These are phyloP conservation scores for Cynodonichthys magdalenae DNA, from an alignment of 2,797 vertebrate genomes.

Conservation along the genomic window DNA sequence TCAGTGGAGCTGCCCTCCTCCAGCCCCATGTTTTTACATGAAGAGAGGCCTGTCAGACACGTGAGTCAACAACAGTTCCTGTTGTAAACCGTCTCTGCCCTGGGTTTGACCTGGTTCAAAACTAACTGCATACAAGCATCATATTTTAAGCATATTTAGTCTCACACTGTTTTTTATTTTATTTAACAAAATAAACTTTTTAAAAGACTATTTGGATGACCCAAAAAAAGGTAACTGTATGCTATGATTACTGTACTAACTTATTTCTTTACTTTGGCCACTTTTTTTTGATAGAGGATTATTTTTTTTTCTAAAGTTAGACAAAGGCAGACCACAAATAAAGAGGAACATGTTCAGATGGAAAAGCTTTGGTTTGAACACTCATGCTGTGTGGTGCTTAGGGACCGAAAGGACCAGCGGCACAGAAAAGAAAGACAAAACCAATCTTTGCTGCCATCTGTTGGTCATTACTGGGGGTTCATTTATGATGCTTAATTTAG, in stretches of 20 bases:
- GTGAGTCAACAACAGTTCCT: conserved; percentile 77
- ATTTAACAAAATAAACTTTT: conserved; percentile 1
- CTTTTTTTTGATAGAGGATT: neutral
- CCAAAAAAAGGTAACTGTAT: neutral
- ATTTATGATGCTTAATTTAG: accelerated
- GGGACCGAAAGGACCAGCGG: conserved; percentile 84
- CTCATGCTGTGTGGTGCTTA: conserved; percentile 73
- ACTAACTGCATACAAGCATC: conserved; percentile 8
- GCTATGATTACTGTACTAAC: neutral
- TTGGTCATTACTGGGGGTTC: conserved; percentile 52
- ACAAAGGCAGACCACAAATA: neutral
- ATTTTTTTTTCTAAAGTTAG: neutral
- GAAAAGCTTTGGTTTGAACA: conserved; percentile 34
- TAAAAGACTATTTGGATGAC: neutral
- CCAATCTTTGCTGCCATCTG: conserved; percentile 81
- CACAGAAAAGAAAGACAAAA: conserved; percentile 18
- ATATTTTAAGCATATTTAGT: neutral
- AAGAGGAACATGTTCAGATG: conserved; percentile 5
- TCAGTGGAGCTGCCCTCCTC: conserved; percentile 83
- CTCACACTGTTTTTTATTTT: neutral
- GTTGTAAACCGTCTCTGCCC: conserved; percentile 31
- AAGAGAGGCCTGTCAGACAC: conserved; percentile 90
- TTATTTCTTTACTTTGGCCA: neutral
- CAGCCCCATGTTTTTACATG: conserved; percentile 90
- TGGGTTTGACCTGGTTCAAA: conserved; percentile 15